Percentiles rank a stretch among this genome's conserved stretches.
phyloP scores from a whole-genome alignment of 37 sponge, comb jelly and placozoan species.

The Petrosia ficiformis region DNA sequence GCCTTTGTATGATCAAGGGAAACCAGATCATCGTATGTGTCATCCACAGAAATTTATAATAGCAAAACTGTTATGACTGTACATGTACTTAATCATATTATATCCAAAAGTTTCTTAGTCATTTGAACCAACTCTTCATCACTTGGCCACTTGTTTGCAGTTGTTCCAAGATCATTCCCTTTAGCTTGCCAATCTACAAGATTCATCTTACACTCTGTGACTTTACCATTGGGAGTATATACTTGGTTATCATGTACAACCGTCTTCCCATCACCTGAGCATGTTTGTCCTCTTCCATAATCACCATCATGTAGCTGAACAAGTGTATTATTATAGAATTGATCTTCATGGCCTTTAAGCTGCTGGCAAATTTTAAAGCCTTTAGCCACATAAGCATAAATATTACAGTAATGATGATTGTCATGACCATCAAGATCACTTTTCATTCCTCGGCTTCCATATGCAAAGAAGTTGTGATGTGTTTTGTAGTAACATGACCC shows the following conservation, averaged over 20 bases:
- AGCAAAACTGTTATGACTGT: too few relatives aligned
- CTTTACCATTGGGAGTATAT: slow-evolving; percentile 38
- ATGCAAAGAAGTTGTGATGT: slow-evolving; percentile 35
- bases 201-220: slow-evolving; percentile 24
- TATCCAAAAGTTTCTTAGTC: too few relatives aligned
- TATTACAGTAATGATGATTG: slow-evolving; percentile 39
- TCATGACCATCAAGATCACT: slow-evolving; percentile 49
- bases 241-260: slow-evolving; percentile 36
- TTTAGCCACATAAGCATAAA: slow-evolving; percentile 33
- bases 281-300: slow-evolving; percentile 13
- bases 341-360: slow-evolving; percentile 29
- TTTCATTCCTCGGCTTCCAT: slow-evolving; percentile 41
- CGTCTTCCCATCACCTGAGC: slow-evolving; percentile 19
- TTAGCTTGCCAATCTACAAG: slow-evolving; percentile 17
- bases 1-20: too few relatives aligned
- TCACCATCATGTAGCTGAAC: slow-evolving; percentile 21
- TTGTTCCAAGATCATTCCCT: slow-evolving; percentile 59
- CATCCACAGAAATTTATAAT: too few relatives aligned
- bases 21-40: too few relatives aligned
- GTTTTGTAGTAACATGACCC: slow-evolving; percentile 31
- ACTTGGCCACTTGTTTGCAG: slow-evolving; percentile 23
- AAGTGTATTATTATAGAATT: slow-evolving; percentile 19
- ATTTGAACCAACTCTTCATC: slow-evolving; percentile 25
- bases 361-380: slow-evolving; percentile 20
- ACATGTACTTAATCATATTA: too few relatives aligned